Percentiles rank a stretch among this genome's conserved stretches.
Conservation (phyloP, 1,140 invertebrate species). For the Scaptomyza graminum region DNA sequence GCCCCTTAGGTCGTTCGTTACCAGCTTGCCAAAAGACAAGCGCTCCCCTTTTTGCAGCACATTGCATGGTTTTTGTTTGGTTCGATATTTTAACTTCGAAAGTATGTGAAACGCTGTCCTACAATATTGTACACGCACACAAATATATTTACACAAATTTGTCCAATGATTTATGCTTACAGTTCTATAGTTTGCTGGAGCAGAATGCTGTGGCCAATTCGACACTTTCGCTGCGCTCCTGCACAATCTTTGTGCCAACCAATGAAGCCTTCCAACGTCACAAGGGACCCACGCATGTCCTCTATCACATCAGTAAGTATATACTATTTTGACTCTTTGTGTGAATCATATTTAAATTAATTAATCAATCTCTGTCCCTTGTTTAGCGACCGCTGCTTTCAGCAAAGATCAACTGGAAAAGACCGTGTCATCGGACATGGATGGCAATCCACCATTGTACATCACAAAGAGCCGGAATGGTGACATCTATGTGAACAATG, state of each 20-base stretch:
- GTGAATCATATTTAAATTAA: slow-evolving; percentile 36
- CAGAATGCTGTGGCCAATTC: slow-evolving; percentile 88
- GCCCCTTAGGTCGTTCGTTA: slow-evolving; percentile 33
- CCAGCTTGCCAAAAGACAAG: slow-evolving; percentile 52
- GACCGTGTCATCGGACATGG: slow-evolving; percentile 89
- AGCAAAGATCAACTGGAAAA: slow-evolving; percentile 88
- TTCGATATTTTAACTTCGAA: slow-evolving; percentile 28
- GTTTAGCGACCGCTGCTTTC: slow-evolving; percentile 88
- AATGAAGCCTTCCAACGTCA: slow-evolving; percentile 91
- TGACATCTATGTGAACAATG: slow-evolving; percentile 92
- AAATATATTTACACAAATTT: slow-evolving; percentile 18
- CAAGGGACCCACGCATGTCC: slow-evolving; percentile 86
- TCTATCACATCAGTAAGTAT: slow-evolving; percentile 92
- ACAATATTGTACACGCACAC: slow-evolving; percentile 34
- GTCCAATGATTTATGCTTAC: slow-evolving; percentile 84
- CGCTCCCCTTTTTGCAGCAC: slow-evolving; percentile 8
- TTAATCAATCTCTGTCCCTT: slow-evolving; percentile 49
- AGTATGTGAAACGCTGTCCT: slow-evolving; percentile 38
- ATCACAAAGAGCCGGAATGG: slow-evolving; percentile 88
- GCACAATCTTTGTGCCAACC: slow-evolving; percentile 91
- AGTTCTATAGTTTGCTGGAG: slow-evolving; percentile 90
- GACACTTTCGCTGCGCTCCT: slow-evolving; percentile 87
- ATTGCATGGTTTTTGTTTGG: slow-evolving; percentile 35
- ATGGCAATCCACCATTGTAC: slow-evolving; percentile 92
- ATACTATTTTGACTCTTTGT: neutral